Conservation (phyloP, 2,797 vertebrate genomes). For the Semotilus atromaculatus region DNA sequence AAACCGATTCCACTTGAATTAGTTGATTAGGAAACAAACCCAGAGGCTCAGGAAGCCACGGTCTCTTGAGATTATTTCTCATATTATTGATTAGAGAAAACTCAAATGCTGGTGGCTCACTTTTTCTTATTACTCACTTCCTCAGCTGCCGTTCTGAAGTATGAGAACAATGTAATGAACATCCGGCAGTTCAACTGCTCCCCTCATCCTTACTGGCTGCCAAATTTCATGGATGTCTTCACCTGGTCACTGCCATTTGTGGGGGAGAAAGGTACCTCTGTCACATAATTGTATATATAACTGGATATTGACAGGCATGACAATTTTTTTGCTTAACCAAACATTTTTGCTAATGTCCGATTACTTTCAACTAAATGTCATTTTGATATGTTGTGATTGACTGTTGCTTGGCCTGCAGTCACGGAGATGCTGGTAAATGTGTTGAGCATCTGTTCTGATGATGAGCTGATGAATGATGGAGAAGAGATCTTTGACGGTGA, state of each 20-base stretch:
- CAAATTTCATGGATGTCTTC: slow-evolving; percentile 93
- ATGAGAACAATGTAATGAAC: slow-evolving; percentile 93
- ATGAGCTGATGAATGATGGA: slow-evolving; percentile 95
- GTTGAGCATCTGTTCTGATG: slow-evolving; percentile 98
- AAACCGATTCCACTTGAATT: neutral
- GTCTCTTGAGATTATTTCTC: slow-evolving; percentile 30
- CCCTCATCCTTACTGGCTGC: slow-evolving; percentile 91
- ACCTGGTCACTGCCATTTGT: slow-evolving; percentile 92
- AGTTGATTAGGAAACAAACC: slow-evolving; percentile 25
- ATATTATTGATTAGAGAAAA: slow-evolving; percentile 31
- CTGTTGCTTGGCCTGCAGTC: slow-evolving; percentile 75
- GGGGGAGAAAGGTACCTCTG: slow-evolving; percentile 84
- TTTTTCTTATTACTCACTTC: slow-evolving; percentile 23
- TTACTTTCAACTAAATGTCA: neutral
- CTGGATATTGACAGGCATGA: neutral
- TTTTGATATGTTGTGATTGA: slow-evolving; percentile 7
- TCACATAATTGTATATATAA: neutral
- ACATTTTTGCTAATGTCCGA: neutral
- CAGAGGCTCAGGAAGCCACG: slow-evolving; percentile 6
- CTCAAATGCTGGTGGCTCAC: slow-evolving; percentile 20
- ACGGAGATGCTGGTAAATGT: slow-evolving; percentile 99
- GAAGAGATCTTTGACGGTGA: slow-evolving; percentile 96
- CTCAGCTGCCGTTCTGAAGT: slow-evolving; percentile 90
- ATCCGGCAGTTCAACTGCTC: slow-evolving; percentile 93
- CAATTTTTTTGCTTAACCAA: too few relatives aligned